Percentiles rank a stretch among this genome's conserved stretches.
Conservation (phyloP, 2,113 vertebrate species). For the Spilogale gracilis region DNA sequence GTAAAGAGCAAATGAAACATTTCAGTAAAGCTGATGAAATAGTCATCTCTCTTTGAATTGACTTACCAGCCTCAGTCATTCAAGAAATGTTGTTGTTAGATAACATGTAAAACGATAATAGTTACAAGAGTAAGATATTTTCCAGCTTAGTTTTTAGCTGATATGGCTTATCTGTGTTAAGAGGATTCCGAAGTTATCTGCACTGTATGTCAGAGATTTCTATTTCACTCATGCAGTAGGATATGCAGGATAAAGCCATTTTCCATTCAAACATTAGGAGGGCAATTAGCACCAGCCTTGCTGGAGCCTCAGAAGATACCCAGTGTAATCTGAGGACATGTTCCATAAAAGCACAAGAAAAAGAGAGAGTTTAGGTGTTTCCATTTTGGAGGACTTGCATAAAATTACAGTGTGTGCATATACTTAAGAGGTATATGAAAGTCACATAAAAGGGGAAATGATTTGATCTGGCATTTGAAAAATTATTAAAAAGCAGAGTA, state of each 20-base stretch:
- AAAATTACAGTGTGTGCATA: neutral
- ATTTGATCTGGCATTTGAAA: conserved; percentile 84
- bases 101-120: conserved; percentile 66
- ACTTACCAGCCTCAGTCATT: conserved; percentile 73
- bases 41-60: conserved; percentile 65
- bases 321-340: neutral
- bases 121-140: conserved; percentile 67
- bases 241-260: conserved; percentile 64
- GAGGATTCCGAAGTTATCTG: conserved; percentile 58
- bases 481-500: conserved; percentile 88
- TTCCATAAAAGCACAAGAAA: neutral
- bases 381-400: neutral
- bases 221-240: conserved; percentile 58
- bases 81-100: conserved; percentile 57
- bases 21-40: conserved; percentile 64
- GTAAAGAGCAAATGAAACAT: conserved; percentile 54
- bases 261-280: conserved; percentile 42
- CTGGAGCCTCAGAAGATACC: conserved; percentile 5
- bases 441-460: conserved; percentile 57
- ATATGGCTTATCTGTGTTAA: conserved; percentile 65
- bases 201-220: conserved; percentile 51
- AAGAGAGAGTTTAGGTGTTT: conserved; percentile 33
- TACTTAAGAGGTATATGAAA: conserved; percentile 62
- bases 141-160: conserved; percentile 60
- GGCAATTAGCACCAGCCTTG: conserved; percentile 56